Evolutionary conservation across 1,140 invertebrate species (phyloP), one percentile per base, ranked within the genome.

Genomic region (Neodiprion fabricii): DNA sequence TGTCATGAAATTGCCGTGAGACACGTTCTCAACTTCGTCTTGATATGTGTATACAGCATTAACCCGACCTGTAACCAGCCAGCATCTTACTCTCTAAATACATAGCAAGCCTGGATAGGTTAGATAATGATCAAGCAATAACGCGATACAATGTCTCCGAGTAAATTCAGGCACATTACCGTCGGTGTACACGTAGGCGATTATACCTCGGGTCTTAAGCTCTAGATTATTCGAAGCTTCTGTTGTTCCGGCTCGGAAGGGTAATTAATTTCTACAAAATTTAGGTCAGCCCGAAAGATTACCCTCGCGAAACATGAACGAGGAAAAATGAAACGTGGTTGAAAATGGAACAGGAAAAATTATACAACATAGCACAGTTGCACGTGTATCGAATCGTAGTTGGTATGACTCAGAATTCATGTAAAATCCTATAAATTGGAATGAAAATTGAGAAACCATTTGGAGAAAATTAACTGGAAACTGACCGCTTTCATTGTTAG

Each of bases 151-250:
- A 61, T 61, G n/a, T 12, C 11, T 17, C 53, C 53, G 53, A 61
- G 53, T 61, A 61, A 61, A 61, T 61, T 61, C 53, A 61, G n/a
- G 53, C 53, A 61, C 53, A 7, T 61, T 61, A 61, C 11, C 3
- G 11, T 12, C 11, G n/a, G n/a, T 9, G n/a, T 61, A 14, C 53
- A 61, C 53, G 53, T 61, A 61, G 53, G 11, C n/a, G n/a, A 61
- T 61, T 61, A 9, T 61, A 12, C 53, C n/a, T 61, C n/a, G 53
- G n/a, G 53, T 3, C 53, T 61, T 61, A 61, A 61, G 53, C 53
- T 61, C n/a, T 61, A 61, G n/a, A 61, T 61, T 61, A 61, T 61
- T 61, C 53, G 53, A 14, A 61, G 53, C 53, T 61, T 61, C 53
- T 61, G 53, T 17, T 8, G 8, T 17, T 61, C 11, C 11, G 9